Evolutionary conservation across 1,140 invertebrate species (phyloP).

Genomic region (Drosophila rhopaloa): DNA sequence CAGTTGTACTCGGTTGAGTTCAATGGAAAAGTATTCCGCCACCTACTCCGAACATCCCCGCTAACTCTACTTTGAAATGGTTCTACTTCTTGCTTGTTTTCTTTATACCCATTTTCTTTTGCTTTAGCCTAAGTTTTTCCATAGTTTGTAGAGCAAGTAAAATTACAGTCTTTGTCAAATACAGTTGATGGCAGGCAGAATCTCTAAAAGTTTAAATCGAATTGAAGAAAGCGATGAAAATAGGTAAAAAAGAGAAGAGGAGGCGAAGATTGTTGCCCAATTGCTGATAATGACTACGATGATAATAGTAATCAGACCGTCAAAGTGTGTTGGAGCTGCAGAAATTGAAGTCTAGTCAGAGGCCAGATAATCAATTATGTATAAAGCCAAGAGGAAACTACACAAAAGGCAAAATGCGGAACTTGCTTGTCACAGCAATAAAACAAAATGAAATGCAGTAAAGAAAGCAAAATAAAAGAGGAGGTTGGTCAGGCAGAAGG

Average conservation of each 20-base stretch:
- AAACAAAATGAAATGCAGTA: slow-evolving; percentile 59
- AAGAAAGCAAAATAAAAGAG: neutral
- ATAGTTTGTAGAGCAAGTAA: slow-evolving; percentile 50
- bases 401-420: slow-evolving; percentile 35
- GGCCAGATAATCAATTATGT: slow-evolving; percentile 75
- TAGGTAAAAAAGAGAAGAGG: slow-evolving; percentile 13
- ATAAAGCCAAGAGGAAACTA: slow-evolving; percentile 38
- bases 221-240: slow-evolving; percentile 21
- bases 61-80: slow-evolving; percentile 18
- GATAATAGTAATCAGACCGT: slow-evolving; percentile 4
- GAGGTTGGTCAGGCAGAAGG: slow-evolving; percentile 2
- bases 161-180: slow-evolving; percentile 72
- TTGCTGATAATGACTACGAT: slow-evolving; percentile 18
- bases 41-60: slow-evolving; percentile 5
- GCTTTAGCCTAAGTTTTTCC: slow-evolving; percentile 10
- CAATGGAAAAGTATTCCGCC: slow-evolving; percentile 50
- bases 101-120: slow-evolving; percentile 12
- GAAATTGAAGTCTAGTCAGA: slow-evolving; percentile 30
- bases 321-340: neutral
- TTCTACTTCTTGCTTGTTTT: slow-evolving; percentile 8
- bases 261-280: slow-evolving; percentile 18
- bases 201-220: slow-evolving; percentile 61
- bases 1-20: slow-evolving; percentile 59
- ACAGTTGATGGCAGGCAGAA: slow-evolving; percentile 55
- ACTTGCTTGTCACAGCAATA: slow-evolving; percentile 66